Base-by-base conservation (phyloP, 2,797 vertebrate species). In the Nyctalus aviator region DNA sequence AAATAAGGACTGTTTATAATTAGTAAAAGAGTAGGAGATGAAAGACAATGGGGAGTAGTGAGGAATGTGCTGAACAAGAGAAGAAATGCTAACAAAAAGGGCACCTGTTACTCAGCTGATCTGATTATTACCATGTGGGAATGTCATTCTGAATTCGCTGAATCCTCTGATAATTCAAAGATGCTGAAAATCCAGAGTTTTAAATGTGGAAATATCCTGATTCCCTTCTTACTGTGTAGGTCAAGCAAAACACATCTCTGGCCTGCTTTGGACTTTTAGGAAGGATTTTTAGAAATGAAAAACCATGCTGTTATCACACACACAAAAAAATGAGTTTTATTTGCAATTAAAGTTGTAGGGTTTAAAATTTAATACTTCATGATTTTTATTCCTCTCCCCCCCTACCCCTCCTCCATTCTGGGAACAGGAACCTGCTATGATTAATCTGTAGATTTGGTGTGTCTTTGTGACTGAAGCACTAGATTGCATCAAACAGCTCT, bases 331-430 rank as follows among this genome's bases (percentile, higher is more conserved):
- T 86, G 20, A 48, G 5, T 94, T 96, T 96, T 81, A 55, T 8
- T 59, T 85, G 23, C 62, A 91, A 53, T 91, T 84, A 81, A 20
- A 53, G 12, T 93, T 83, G 14, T 73, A 92, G 6, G 21, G 27
- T 78, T 95, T 94, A 23, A 8, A 77, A 76, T 94, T 96, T 83
- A 91, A 85, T 94, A 90, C 82, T 96, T 85, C 73, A 68, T 94
- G 48, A 83, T 82, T 84, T 88, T 94, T 77, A 23, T 66, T 69
- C 18, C 27, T 15, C 27, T 86, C 27, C 14, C 46, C 46, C 9
- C 46, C 46, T 8, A 1, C 46, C 46, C 46, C 9, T 8, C 46
- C 46, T 5, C 23, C 18, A 76, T 93, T 68, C 46, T 73, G 71
- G 59, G 53, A 94, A 21, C 32, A 91, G 94, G 41, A 37, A 30